phyloP scores from a whole-genome alignment of 2,888 invertebrate genomes.

The Ormyrus rosae region DNA sequence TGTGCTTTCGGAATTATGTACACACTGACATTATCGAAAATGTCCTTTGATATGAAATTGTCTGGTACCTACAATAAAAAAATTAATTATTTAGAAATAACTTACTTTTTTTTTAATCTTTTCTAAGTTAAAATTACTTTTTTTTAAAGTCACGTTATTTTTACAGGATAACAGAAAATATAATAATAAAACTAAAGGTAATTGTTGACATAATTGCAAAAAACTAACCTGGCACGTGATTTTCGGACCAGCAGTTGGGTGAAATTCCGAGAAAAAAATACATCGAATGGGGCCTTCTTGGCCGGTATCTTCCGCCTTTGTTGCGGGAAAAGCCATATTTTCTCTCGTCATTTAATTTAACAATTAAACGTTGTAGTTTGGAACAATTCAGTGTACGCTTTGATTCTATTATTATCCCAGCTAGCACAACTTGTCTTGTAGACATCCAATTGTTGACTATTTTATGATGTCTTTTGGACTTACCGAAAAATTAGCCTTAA shows the following conservation, averaged over 20 bases:
- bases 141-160: not conserved
- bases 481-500: too few relatives aligned
- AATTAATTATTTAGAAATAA: conserved; percentile 14
- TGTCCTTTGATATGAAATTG: conserved; percentile 93
- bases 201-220: not conserved
- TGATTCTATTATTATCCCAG: too few relatives aligned
- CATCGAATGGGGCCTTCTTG: conserved; percentile 87
- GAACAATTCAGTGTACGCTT: too few relatives aligned
- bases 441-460: too few relatives aligned
- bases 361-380: too few relatives aligned
- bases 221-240: conserved; percentile 87
- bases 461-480: too few relatives aligned
- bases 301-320: conserved; percentile 76
- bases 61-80: conserved; percentile 84
- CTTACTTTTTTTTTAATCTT: not conserved
- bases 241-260: conserved; percentile 88
- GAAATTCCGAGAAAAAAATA: conserved; percentile 88
- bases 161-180: conserved; percentile 5
- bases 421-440: too few relatives aligned
- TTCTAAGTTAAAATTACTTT: not conserved
- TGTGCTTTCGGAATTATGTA: conserved; percentile 97
- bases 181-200: conserved; percentile 37
- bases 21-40: conserved; percentile 94
- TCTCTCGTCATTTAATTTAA: conserved; percentile 47
- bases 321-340: conserved; percentile 53